A percentile compares a stretch with the other conserved stretches of the same genome.
phyloP scores from a whole-genome alignment of 2,888 invertebrate genomes.

The Didymodactylos carnosus region DNA sequence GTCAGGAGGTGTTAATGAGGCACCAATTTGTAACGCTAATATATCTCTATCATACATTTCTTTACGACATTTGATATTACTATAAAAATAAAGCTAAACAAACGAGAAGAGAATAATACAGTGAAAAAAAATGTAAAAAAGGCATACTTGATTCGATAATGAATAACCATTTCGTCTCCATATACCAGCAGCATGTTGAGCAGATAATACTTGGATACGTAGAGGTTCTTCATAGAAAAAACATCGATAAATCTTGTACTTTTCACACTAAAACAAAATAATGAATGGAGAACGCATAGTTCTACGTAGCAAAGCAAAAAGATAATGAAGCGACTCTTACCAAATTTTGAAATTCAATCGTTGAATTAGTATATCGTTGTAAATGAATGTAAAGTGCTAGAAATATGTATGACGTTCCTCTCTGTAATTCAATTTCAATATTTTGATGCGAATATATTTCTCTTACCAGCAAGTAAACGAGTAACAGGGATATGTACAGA shows the following conservation, averaged over 20 bases:
- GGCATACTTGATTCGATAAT: conserved; percentile 67
- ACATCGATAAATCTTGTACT: conserved; percentile 2
- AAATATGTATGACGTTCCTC: too few relatives aligned
- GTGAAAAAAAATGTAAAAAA: too few relatives aligned
- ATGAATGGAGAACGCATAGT: too few relatives aligned
- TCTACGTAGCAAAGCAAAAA: conserved; percentile 42
- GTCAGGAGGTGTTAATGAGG: conserved; percentile 41
- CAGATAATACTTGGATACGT: conserved; percentile 45
- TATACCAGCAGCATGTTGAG: conserved; percentile 71
- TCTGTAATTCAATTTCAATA: too few relatives aligned
- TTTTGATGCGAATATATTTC: too few relatives aligned
- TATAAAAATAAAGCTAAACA: conserved; percentile 56
- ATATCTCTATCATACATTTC: conserved; percentile 88
- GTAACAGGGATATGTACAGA: conserved; percentile 84
- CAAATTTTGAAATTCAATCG: conserved; percentile 19
- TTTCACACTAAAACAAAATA: conserved; percentile 18
- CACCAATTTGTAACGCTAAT: conserved; percentile 43
- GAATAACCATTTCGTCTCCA: conserved; percentile 96
- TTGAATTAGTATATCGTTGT: conserved; percentile 42
- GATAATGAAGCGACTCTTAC: conserved; percentile 54
- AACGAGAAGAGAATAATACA: too few relatives aligned
- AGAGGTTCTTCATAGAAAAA: conserved; percentile 53
- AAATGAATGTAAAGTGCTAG: conserved; percentile 51
- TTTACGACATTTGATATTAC: conserved; percentile 74
- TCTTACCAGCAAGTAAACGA: conserved; percentile 59